Evolutionary conservation across 2,888 invertebrate species (phyloP), one percentile per base, ranked within the genome.

Genomic region (Drepanosiphum platanoidis): DNA sequence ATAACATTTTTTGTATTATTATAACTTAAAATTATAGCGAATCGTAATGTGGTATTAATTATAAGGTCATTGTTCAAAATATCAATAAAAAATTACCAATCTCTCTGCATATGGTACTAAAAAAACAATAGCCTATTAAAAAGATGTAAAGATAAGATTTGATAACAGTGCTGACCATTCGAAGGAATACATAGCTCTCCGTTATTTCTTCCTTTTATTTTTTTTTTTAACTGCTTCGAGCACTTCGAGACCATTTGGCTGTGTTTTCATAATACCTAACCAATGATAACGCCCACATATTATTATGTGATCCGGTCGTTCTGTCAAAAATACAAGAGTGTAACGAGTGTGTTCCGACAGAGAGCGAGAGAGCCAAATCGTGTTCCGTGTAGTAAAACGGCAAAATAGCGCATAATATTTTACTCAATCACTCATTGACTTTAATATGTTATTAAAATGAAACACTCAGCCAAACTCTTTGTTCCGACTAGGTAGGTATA

Each of bases 261-360:
- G n/a, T 74, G 74, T 46, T 83, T 74, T 83, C 3, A 4, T 83
- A 74, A 66, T 72, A 74, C 66, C 74, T 64, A 52, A 68, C 52
- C 18, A 36, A 84, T 75, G 75, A 84, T 84, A 75, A 84, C 83
- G 83, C 83, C 83, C 36, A 84, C 83, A 58, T 75, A 68, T 46
- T 83, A 46, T 71, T 58, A 81, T 81, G 71, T 61, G 68, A 75
- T 77, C 74, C 82, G 66, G 52, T 84, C 27, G 39, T 75, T 84
- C 68, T 52, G 68, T 84, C 75, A 77, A 84, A 84, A 75, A 66
- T 58, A 66, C 36, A 71, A 71, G 39, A 71, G 52, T 70, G 27
- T 36, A 66, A 61, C 77, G 30, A 66, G 79, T 66, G 18, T 34
- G 68, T 32, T 30, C 52, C 36, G 46, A 52, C 32, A 66, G 66